Base-by-base conservation (phyloP, 2,888 invertebrate species). In the Amorpha juglandis region DNA sequence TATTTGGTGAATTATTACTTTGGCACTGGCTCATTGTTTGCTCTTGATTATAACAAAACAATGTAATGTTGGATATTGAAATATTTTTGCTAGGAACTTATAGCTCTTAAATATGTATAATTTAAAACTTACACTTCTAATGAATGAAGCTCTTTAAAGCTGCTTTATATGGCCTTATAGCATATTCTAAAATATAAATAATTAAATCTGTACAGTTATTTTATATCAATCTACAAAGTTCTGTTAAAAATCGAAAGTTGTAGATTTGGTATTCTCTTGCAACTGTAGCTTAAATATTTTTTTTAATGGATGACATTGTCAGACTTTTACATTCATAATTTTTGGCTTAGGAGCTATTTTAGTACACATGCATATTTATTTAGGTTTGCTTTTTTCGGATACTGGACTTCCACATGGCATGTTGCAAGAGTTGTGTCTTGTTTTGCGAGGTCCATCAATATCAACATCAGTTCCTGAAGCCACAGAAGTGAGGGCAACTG, bases 401-500 rank as follows among this genome's bases (percentile, higher is more conserved):
- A 79, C 82, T 38, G 92, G 89, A 74, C 94, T 93, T 52, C 92
- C 89, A 74, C 94, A 94, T 47, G 90, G 79, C 63, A 95, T 83
- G 72, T 95, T 95, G 79, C 95, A 95, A 27, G 97, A 97, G 87
- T 97, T 97, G 83, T 98, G 97, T 67, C 98, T 94, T 14, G 97
- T 97, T 83, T 97, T 97, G 58, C 98, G 94, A 62, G 95, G 95
- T 63, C 96, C 96, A 78, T 97, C 97, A 68, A 93, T 89, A 80
- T 96, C 96, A 63, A 95, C 92, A 69, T 96, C 96, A 66, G 94
- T 93, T 63, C 95, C 95, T 6, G 96, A 95, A 76, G 96, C 96
- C 45, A 96, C 96, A 38, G 97, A 97, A 21, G 97, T 97, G 38
- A 99, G 94, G 27, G 98, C 98, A 65, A 96, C 97, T 0, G 99